These are phyloP conservation scores for Pararge aegeria DNA, from an alignment of 1,140 invertebrate genomes.

Conservation along the genomic window DNA sequence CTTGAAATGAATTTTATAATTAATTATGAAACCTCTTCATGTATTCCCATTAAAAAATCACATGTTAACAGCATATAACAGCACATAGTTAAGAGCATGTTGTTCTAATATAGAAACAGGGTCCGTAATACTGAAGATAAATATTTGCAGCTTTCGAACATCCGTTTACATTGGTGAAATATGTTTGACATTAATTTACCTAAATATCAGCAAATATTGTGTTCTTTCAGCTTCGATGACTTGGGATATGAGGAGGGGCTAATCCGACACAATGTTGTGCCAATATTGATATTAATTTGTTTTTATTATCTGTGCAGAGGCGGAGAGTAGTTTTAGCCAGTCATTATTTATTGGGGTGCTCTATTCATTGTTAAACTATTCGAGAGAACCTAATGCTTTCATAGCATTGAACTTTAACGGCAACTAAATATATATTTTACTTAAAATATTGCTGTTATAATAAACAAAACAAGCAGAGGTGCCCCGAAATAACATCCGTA, in stretches of 20 bases:
- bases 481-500: too few relatives aligned
- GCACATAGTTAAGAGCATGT: too few relatives aligned
- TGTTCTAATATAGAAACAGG: too few relatives aligned
- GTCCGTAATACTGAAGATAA: neutral
- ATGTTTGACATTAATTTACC: neutral
- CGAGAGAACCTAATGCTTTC: neutral
- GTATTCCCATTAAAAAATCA: too few relatives aligned
- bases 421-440: too few relatives aligned
- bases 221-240: neutral
- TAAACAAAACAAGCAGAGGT: too few relatives aligned
- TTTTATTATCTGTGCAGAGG: neutral
- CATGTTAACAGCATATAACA: too few relatives aligned
- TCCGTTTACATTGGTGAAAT: neutral
- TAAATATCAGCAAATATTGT: neutral
- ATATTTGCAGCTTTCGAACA: neutral
- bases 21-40: too few relatives aligned
- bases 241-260: neutral
- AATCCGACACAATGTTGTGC: neutral
- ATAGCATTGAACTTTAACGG: neutral
- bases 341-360: neutral
- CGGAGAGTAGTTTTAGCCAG: neutral
- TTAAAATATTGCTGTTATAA: too few relatives aligned
- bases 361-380: neutral
- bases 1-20: too few relatives aligned
- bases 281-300: slow-evolving; percentile 2